Conservation (phyloP, 2,113 vertebrate genomes). For the Sciurus niger region DNA sequence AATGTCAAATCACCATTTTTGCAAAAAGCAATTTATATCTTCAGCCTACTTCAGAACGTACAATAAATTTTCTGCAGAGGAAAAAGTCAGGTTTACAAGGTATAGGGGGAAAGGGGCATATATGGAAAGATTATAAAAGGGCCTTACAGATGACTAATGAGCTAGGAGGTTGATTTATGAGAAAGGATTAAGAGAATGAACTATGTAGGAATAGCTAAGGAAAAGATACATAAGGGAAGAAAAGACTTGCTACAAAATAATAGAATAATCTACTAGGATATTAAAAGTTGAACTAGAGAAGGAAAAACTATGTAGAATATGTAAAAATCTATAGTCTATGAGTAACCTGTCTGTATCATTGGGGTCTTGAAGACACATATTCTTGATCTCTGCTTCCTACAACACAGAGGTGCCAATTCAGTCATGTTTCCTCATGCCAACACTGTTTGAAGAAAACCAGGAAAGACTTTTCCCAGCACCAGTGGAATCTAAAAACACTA, state of each 20-base stretch:
- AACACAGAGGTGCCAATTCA: not conserved
- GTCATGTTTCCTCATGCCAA: not conserved
- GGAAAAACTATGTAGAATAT: not conserved
- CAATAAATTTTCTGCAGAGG: slow-evolving; percentile 71
- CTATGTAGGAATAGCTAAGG: slow-evolving; percentile 44
- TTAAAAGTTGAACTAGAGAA: not conserved
- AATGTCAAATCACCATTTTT: slow-evolving; percentile 46
- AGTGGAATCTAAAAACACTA: not conserved
- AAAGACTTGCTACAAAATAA: slow-evolving; percentile 30
- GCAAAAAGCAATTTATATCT: slow-evolving; percentile 70
- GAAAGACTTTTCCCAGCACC: not conserved
- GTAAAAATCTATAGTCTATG: not conserved
- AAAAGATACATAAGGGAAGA: slow-evolving; percentile 18
- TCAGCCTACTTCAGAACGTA: slow-evolving; percentile 65
- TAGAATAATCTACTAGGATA: not conserved
- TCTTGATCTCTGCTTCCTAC: not conserved
- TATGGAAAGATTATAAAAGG: slow-evolving; percentile 50
- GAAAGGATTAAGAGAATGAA: slow-evolving; percentile 69
- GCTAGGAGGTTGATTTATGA: slow-evolving; percentile 61
- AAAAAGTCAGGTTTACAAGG: slow-evolving; percentile 70
- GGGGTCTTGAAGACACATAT: not conserved
- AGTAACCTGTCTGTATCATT: not conserved
- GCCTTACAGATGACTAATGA: slow-evolving; percentile 67
- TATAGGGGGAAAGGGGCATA: slow-evolving; percentile 37
- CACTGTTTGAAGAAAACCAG: not conserved